Evolutionary conservation across 1,140 invertebrate species (phyloP), one percentile per base, ranked within the genome.

Genomic region (Choristoneura fumiferana): DNA sequence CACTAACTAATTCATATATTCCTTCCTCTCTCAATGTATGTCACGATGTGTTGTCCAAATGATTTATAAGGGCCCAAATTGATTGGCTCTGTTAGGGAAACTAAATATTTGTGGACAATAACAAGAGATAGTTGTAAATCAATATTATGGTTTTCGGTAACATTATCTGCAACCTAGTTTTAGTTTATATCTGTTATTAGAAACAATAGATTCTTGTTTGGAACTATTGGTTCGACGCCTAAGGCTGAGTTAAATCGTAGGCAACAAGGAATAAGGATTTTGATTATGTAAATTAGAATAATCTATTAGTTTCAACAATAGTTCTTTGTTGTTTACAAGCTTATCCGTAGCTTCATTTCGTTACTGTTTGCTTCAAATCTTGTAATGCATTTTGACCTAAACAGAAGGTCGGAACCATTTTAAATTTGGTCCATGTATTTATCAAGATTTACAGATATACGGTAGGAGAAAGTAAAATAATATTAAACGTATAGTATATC

Each of bases 51-150:
- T 78, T 78, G 76, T 69, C 66, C 60, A 37, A 63, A 85, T 83
- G 78, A 78, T 83, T 80, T 85, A 85, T 85, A 76, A 67, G 71
- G 68, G 68, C 61, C 69, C 71, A 72, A 81, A 85, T 83, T 80
- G 76, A 85, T 85, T 83, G 73, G 71, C 57, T 60, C 34, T 52
- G 58, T 54, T 61, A 67, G 58, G 60, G 69, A 67, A 64, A 67
- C 65, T 69, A 71, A 79, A 76, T 74, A 73, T 71, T 29, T 29
- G 22, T 29, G 2, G 22, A 6, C 22, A 29, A 29, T 29, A 29
- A 29, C 22, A 29, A 29, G 22, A 29, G 22, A 29, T 29, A 29
- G 22, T 49, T 12, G 22, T 49, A 49, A 49, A 49, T 49, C 43
- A 49, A 45, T 18, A 45, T 49, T 29, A 18, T 33, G 12, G 43